Percentiles rank a stretch among this genome's conserved stretches.
Conservation (phyloP, 2,797 vertebrate genomes). For the Pangasius macronema region DNA sequence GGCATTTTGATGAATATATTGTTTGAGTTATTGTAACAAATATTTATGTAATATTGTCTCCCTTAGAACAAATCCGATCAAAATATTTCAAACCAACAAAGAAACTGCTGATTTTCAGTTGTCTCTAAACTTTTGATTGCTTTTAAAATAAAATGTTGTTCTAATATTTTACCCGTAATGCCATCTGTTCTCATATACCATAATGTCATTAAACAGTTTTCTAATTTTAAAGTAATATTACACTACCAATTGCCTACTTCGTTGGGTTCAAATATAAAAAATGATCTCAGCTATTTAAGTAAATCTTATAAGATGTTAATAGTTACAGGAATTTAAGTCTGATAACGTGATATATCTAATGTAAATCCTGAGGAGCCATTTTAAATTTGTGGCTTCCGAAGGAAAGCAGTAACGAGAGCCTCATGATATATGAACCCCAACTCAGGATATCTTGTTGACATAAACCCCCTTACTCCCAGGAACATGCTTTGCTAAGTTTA, state of each 20-base stretch:
- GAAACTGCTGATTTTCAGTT: not conserved
- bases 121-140: not conserved
- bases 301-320: not conserved
- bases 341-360: constrained; percentile 29
- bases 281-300: too few relatives aligned
- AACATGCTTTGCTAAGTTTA: constrained; percentile 57
- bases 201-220: not conserved
- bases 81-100: not conserved
- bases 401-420: constrained; percentile 71
- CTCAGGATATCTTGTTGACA: constrained; percentile 76
- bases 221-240: not conserved
- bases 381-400: constrained; percentile 73
- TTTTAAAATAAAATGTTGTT: too few relatives aligned
- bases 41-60: not conserved
- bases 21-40: not conserved
- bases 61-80: not conserved
- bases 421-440: constrained; percentile 69
- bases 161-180: not conserved
- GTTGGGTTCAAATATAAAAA: not conserved
- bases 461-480: constrained; percentile 65
- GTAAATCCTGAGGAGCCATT: constrained; percentile 60
- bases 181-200: not conserved
- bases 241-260: not conserved
- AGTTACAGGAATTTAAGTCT: not conserved
- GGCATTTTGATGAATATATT: not conserved